These are phyloP conservation scores for Scortum barcoo DNA, from an alignment of 2,113 vertebrate species.

Conservation along the genomic window DNA sequence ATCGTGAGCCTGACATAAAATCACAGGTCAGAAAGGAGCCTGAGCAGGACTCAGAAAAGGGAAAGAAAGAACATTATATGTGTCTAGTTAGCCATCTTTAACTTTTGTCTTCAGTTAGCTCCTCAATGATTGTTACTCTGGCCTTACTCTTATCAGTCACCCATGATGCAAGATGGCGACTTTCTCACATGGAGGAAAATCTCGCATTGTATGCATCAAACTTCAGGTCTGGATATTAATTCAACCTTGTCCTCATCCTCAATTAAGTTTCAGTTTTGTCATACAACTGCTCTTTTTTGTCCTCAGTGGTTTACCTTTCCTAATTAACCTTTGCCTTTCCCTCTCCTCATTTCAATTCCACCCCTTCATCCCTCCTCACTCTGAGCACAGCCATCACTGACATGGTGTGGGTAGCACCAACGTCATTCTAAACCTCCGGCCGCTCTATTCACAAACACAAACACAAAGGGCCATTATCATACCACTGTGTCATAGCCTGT, in stretches of 20 bases:
- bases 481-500: slow-evolving; percentile 40
- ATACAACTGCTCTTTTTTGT: not conserved
- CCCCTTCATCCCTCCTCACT: slow-evolving; percentile 9
- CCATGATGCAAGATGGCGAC: not conserved
- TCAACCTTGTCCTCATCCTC: not conserved
- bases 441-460: slow-evolving; percentile 69
- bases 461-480: slow-evolving; percentile 73
- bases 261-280: not conserved
- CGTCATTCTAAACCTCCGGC: slow-evolving; percentile 72
- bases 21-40: not conserved
- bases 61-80: not conserved
- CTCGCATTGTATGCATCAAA: not conserved
- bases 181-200: not conserved
- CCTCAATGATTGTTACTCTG: not conserved
- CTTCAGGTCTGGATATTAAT: not conserved
- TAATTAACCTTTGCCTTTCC: slow-evolving; percentile 29
- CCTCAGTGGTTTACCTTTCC: not conserved
- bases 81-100: not conserved
- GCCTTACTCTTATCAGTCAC: not conserved
- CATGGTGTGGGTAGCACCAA: slow-evolving; percentile 72
- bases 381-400: slow-evolving; percentile 44
- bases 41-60: not conserved
- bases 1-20: not conserved
- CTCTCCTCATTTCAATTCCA: not conserved
- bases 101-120: not conserved